These are phyloP conservation scores for Cephus pygmeus DNA, from an alignment of 2,888 invertebrate genomes.

Conservation along the genomic window DNA sequence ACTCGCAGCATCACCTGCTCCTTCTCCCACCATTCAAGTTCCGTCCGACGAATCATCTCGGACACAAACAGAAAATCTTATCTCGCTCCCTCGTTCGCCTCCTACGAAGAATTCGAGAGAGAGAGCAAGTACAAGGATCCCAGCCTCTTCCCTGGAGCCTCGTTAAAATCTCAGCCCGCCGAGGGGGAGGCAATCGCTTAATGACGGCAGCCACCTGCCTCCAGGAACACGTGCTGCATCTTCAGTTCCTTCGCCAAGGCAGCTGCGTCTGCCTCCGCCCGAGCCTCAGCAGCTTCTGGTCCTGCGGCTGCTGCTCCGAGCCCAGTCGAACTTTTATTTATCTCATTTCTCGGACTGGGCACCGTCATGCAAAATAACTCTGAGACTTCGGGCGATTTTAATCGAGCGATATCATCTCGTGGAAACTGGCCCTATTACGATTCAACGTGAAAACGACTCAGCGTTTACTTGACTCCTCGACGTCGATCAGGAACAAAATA, in stretches of 20 bases:
- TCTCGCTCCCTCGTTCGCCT: constrained; percentile 12
- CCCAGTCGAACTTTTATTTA: neutral
- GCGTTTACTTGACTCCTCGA: too few species aligned
- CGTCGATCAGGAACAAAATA: too few species aligned
- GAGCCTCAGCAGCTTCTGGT: constrained; percentile 35
- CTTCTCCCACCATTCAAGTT: constrained; percentile 23
- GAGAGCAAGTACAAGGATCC: neutral
- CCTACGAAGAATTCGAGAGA: neutral
- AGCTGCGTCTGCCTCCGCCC: constrained; percentile 22
- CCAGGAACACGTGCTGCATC: constrained; percentile 55
- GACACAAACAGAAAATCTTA: constrained; percentile 1
- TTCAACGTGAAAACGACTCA: too few species aligned
- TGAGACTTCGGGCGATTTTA: too few species aligned
- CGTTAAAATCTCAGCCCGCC: constrained; percentile 55
- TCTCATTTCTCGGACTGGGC: too few species aligned
- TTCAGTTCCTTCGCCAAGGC: constrained; percentile 7
- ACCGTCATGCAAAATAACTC: too few species aligned
- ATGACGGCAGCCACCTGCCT: constrained; percentile 63
- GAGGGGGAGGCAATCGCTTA: constrained; percentile 58
- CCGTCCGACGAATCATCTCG: neutral
- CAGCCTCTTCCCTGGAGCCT: constrained; percentile 24
- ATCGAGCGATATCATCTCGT: too few species aligned
- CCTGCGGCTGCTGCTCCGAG: neutral
- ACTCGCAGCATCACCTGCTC: constrained; percentile 49
- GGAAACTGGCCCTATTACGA: too few species aligned